These are phyloP conservation scores for Aphyosemion australe DNA, from an alignment of 2,113 vertebrate species.

Conservation along the genomic window DNA sequence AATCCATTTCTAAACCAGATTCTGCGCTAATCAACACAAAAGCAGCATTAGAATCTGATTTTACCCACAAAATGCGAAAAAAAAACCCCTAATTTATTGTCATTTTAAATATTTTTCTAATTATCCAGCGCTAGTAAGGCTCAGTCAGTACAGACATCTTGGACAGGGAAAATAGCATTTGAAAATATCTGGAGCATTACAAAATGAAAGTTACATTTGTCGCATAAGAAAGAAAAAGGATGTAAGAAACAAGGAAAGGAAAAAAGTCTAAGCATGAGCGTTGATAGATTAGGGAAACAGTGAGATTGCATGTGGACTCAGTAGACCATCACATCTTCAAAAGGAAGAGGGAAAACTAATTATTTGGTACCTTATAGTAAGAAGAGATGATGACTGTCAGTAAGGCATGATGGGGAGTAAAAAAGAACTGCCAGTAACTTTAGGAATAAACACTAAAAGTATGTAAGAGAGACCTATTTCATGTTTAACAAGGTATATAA, in stretches of 20 bases:
- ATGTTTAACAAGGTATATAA: no score
- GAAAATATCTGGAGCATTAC: constrained; percentile 77
- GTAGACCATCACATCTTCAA: constrained; percentile 53
- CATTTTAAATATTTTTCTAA: no score
- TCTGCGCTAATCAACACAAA: not conserved
- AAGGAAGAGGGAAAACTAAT: constrained; percentile 56
- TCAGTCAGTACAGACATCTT: constrained; percentile 85
- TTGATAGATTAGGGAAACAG: no score
- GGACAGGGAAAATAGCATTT: constrained; percentile 84
- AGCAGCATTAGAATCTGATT: not conserved
- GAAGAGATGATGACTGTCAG: constrained; percentile 60
- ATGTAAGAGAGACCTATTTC: no score
- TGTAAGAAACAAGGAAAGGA: constrained; percentile 13
- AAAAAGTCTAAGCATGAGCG: constrained; percentile 20
- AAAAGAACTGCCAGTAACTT: constrained; percentile 38
- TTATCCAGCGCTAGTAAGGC: constrained; percentile 55
- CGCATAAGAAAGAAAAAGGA: constrained; percentile 54
- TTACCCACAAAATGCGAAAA: no score
- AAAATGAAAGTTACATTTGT: constrained; percentile 86
- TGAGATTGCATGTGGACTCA: constrained; percentile 47
- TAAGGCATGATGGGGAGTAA: constrained; percentile 4
- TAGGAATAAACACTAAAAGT: constrained; percentile 37
- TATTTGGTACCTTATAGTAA: constrained; percentile 63
- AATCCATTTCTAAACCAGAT: not conserved
- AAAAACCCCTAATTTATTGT: no score